A percentile compares a stretch with the other conserved stretches of the same genome.
phyloP scores from a whole-genome alignment of 2,888 invertebrate species.

The Brachypalpus laphriformis region DNA sequence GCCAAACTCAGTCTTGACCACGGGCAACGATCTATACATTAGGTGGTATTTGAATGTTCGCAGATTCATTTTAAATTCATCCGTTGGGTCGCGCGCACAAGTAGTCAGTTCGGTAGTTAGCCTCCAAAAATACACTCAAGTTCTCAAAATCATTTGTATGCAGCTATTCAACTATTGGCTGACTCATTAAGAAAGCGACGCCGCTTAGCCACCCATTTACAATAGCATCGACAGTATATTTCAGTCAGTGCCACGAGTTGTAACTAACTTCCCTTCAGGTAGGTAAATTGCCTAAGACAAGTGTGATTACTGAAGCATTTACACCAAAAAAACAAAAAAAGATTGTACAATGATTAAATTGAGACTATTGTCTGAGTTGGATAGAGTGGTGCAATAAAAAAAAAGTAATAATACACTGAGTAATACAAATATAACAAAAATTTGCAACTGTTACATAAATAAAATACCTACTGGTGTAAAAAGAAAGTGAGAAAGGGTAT shows the following conservation, averaged over 20 bases:
- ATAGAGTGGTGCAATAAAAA: conserved; percentile 6
- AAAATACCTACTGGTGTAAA: conserved; percentile 5
- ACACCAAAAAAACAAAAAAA: neutral
- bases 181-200: conserved; percentile 22
- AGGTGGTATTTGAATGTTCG: conserved; percentile 61
- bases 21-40: conserved; percentile 52
- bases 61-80: conserved; percentile 72
- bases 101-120: conserved; percentile 34
- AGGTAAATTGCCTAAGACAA: conserved; percentile 24
- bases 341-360: neutral
- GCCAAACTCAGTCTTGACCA: conserved; percentile 22
- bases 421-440: conserved; percentile 14
- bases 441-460: conserved; percentile 50
- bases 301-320: neutral
- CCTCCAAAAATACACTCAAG: conserved; percentile 9
- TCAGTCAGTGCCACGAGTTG: conserved; percentile 30
- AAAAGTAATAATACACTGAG: neutral
- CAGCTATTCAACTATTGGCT: conserved; percentile 27
- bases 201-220: conserved; percentile 5
- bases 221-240: conserved; percentile 2
- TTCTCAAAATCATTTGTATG: conserved; percentile 10
- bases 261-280: conserved; percentile 38
- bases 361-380: neutral
- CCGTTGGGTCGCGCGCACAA: conserved; percentile 54
- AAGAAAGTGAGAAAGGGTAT: conserved; percentile 48